These are phyloP conservation scores for Nannobrachium achirus DNA, from an alignment of 2,113 vertebrate genomes.

Conservation along the genomic window DNA sequence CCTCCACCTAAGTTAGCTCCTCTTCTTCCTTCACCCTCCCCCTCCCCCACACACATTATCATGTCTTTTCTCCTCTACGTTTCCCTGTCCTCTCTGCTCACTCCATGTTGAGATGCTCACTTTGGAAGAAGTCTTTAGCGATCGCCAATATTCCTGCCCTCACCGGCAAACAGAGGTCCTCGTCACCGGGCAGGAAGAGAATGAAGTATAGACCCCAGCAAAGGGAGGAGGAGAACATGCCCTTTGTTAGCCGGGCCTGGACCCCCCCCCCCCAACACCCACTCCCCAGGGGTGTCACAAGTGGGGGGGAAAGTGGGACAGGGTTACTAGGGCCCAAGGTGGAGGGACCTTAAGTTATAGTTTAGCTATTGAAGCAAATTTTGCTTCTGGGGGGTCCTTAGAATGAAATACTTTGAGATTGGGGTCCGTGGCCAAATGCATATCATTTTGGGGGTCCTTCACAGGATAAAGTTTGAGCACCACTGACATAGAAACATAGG, in stretches of 20 bases:
- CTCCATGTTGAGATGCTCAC: conserved; percentile 74
- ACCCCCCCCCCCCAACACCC: conserved; percentile 30
- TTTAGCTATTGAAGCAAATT: too few relatives aligned
- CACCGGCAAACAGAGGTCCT: conserved; percentile 75
- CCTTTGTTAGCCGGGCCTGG: conserved; percentile 75
- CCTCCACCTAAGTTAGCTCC: neutral
- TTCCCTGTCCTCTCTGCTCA: conserved; percentile 29
- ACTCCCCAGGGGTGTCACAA: too few relatives aligned
- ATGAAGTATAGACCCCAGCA: conserved; percentile 63
- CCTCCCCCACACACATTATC: conserved; percentile 35
- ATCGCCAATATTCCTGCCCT: conserved; percentile 74
- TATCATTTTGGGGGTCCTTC: too few relatives aligned
- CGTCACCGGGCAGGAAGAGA: conserved; percentile 66
- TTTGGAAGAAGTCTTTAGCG: conserved; percentile 63
- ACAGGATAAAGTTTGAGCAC: too few relatives aligned
- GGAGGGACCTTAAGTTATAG: too few relatives aligned
- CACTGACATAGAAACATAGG: too few relatives aligned
- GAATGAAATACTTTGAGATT: too few relatives aligned
- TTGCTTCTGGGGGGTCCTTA: too few relatives aligned
- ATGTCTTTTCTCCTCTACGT: conserved; percentile 9
- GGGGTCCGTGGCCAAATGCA: too few relatives aligned
- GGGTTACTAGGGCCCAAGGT: too few relatives aligned
- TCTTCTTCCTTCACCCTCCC: conserved; percentile 57
- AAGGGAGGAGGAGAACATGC: conserved; percentile 76
- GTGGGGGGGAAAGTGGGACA: too few relatives aligned